Evolutionary conservation across 2,888 invertebrate species (phyloP).

Genomic region (Podabrus alpinus): DNA sequence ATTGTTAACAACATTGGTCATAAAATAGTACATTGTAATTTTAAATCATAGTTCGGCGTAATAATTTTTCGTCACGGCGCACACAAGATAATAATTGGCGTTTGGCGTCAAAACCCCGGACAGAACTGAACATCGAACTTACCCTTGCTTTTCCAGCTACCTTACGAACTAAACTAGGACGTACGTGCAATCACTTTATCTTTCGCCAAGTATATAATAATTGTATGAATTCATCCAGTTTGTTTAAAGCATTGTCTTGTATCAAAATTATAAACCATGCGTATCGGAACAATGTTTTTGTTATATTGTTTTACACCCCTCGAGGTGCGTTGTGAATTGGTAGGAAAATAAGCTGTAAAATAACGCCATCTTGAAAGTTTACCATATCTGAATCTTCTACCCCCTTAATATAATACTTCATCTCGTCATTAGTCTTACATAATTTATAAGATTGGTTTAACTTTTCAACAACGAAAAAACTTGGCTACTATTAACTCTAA

Average conservation of each 20-base stretch:
- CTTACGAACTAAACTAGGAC: conserved; percentile 8
- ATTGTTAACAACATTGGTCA: conserved; percentile 42
- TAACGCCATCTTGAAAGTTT: neutral
- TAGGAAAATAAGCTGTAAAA: neutral
- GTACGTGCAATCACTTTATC: conserved; percentile 9
- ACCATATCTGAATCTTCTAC: neutral
- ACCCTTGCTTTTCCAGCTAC: conserved; percentile 24
- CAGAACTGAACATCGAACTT: conserved; percentile 29
- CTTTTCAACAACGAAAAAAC: neutral
- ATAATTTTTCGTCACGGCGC: conserved; percentile 15
- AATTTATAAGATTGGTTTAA: neutral
- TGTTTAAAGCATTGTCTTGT: neutral
- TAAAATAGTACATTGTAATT: conserved; percentile 41
- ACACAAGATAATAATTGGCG: conserved; percentile 16
- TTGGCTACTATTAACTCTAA: neutral
- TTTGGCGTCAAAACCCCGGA: conserved; percentile 29
- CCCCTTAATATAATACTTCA: neutral
- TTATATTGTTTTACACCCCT: conserved; percentile 2
- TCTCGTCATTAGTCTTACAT: neutral
- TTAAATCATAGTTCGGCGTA: conserved; percentile 18
- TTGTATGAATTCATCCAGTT: conserved; percentile 12
- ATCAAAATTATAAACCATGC: neutral
- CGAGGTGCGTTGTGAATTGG: neutral
- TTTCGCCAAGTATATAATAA: neutral
- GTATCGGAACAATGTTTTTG: neutral